Evolutionary conservation across 2,113 vertebrate genomes (phyloP), one percentile per base, ranked within the genome.

Genomic region (Zosterops borbonicus): DNA sequence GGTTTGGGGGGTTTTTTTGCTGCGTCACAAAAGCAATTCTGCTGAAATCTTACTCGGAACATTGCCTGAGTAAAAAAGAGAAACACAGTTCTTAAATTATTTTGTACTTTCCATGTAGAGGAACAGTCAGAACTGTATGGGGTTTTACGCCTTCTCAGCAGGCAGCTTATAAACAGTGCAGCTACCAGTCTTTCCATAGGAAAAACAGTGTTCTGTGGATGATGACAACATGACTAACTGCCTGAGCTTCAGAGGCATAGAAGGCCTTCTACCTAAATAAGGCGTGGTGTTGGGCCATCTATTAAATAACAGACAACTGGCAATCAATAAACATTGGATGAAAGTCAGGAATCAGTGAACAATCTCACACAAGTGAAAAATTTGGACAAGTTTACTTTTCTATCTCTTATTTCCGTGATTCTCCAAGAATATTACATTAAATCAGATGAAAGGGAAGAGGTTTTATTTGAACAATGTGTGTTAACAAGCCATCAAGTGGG

Each of bases 41-140:
- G 80, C 92, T 96, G 93, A 97, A 96, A 96, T 93, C 95, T 96
- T 87, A 95, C 82, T 96, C 86, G 74, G 95, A 97, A 96, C 92
- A 79, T 50, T 1, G 91, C 83, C 83, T 97, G 96, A 97, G 96
- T 97, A 95, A 97, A 96, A 97, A 96, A 92, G 96, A 97, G 96
- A 97, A 97, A 97, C 83, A 70, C 52, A 62, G 93, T 94, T 96
- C 95, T 96, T 97, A 96, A 97, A 96, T 96, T 95, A 89, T 97
- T 97, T 96, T 95, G 96, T 97, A 97, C 96, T 97, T 97, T 97
- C 96, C 96, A 92, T 81, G 83, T 90, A 90, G 95, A 95, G 90
- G 95, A 96, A 96, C 95, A 97, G 96, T 97, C 96, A 97, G 92
- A 97, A 96, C 96, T 69, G 95, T 93, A 93, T 93, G 92, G 93